These are phyloP conservation scores for Liodrosophila aerea DNA, from an alignment of 2,888 invertebrate genomes.

Conservation along the genomic window DNA sequence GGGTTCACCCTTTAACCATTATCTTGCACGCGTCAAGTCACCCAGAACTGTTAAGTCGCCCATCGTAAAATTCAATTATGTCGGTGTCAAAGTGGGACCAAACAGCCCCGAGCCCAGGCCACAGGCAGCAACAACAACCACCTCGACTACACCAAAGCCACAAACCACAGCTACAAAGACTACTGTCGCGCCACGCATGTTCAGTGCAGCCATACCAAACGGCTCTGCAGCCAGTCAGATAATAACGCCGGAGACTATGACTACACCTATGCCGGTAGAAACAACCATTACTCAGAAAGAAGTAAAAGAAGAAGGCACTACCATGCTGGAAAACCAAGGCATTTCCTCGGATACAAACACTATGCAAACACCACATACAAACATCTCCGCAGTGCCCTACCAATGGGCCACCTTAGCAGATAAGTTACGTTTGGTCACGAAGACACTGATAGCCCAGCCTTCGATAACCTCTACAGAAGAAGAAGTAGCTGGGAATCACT, in stretches of 20 bases:
- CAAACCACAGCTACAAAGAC: constrained; percentile 56
- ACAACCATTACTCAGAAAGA: too few relatives aligned
- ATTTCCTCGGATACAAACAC: too few relatives aligned
- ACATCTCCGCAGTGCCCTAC: too few relatives aligned
- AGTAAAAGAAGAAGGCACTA: too few relatives aligned
- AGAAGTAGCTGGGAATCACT: too few relatives aligned
- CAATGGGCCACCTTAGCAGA: too few relatives aligned
- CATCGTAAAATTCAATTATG: constrained; percentile 78
- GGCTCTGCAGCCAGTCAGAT: constrained; percentile 51
- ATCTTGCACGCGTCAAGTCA: constrained; percentile 86
- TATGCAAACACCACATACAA: too few relatives aligned
- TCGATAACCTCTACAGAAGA: too few relatives aligned
- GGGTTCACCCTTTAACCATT: constrained; percentile 88
- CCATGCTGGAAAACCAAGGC: too few relatives aligned
- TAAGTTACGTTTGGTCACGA: too few relatives aligned
- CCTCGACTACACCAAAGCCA: constrained; percentile 56
- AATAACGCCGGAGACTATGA: constrained; percentile 55
- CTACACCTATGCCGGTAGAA: constrained; percentile 51
- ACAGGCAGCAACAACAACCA: constrained; percentile 51
- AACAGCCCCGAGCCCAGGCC: constrained; percentile 58
- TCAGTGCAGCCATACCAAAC: constrained; percentile 44
- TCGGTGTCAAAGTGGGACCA: constrained; percentile 78
- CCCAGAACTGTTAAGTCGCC: constrained; percentile 76
- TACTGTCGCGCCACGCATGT: constrained; percentile 52
- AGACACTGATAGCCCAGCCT: too few relatives aligned